Evolutionary conservation across 2,113 vertebrate genomes (phyloP), one percentile per base, ranked within the genome.

Genomic region (Scartelaos histophorus): DNA sequence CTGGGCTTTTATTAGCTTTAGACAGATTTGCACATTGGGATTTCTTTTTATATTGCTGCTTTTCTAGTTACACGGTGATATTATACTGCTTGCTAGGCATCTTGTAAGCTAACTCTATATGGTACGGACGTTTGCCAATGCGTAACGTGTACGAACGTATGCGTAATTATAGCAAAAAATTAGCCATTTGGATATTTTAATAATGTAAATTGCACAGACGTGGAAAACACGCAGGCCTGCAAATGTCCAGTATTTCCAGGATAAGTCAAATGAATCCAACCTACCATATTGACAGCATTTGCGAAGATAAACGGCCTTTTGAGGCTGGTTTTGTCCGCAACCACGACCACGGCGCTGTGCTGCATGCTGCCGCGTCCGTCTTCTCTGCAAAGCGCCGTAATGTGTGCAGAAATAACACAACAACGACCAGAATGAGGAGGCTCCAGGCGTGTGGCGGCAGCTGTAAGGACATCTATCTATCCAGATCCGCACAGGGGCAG

Each of bases 281-380:
- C 56, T 82, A 91, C 90, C 90, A 90, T 87, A 77, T 91, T 89
- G 17, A 91, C 87, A 7, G 83, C 86, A 67, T 90, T 90, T 54
- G 87, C 82, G 0, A 91, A 90, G 22, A 91, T 86, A 60, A 91
- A 91, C 56, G 90, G 90, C 87, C 90, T 84, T 67, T 91, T 91
- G 56, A 91, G 76, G 76, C 82, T 91, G 53, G 81, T 90, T 80
- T 90, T 91, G 12, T 90, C 90, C 86, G 90, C 87, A 81, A 91
- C 87, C 81, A 90, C 90, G 75, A 91, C 69, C 83, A 90, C 89
- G 22, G 90, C 78, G 73, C 78, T 91, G 83, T 84, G 86, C 81
- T 91, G 90, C 90, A 91, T 91, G 62, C 73, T 75, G 65, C 70
- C 46, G 69, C 82, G 62, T 66, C 49, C 43, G 66, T 72, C 62